phyloP scores from a whole-genome alignment of 2,113 vertebrate genomes.

The Sinocyclocheilus grahami region DNA sequence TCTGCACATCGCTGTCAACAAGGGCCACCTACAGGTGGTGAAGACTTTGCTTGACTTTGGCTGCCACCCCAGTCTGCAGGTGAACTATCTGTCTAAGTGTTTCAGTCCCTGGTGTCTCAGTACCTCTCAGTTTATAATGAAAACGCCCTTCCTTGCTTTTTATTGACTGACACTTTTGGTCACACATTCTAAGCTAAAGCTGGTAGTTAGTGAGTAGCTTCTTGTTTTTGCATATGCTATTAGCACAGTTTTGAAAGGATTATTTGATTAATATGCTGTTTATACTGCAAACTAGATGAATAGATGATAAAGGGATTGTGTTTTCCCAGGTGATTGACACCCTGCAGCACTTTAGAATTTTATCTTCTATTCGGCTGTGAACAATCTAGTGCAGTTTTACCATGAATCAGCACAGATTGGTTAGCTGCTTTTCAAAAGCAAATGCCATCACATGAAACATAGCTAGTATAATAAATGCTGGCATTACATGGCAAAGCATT shows the following conservation, averaged over 20 bases:
- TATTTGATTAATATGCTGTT: background rate
- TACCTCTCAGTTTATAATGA: background rate
- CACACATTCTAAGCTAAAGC: background rate
- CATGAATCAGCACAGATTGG: background rate
- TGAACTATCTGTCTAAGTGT: slow-evolving; percentile 60
- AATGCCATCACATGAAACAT: background rate
- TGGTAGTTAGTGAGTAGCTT: background rate
- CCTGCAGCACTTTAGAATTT: background rate
- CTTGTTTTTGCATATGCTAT: background rate
- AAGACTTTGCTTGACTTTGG: slow-evolving; percentile 96
- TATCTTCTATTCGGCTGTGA: background rate
- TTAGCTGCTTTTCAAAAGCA: background rate
- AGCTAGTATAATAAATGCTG: no score
- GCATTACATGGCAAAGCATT: background rate
- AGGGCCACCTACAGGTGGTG: slow-evolving; percentile 97
- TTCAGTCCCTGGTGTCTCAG: background rate
- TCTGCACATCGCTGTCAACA: slow-evolving; percentile 97
- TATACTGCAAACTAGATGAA: background rate
- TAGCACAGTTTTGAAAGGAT: background rate
- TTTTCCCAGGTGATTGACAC: background rate
- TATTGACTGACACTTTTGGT: background rate
- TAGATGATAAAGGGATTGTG: background rate
- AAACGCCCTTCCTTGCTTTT: background rate
- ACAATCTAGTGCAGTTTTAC: background rate
- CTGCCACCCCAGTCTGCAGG: slow-evolving; percentile 98